phyloP scores from a whole-genome alignment of 2,113 vertebrate genomes.

The Rissa tridactyla region DNA sequence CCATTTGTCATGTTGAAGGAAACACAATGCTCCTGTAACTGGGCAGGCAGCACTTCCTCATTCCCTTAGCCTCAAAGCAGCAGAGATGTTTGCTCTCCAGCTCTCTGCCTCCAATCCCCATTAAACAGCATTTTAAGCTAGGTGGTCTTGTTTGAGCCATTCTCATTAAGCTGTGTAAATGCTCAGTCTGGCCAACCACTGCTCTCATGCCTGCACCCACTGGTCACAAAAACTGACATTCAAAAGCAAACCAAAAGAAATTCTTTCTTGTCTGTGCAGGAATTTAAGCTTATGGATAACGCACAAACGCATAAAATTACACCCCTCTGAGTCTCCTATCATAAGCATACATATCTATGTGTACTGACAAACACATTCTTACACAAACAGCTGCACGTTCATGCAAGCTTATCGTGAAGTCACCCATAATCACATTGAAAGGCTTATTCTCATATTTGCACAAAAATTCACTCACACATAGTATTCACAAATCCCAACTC shows the following conservation, averaged over 20 bases:
- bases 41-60: neutral
- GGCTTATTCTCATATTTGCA: neutral
- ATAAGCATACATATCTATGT: neutral
- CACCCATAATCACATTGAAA: neutral
- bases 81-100: neutral
- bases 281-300: neutral
- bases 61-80: neutral
- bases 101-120: neutral
- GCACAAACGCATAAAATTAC: neutral
- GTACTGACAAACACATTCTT: neutral
- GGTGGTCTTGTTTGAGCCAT: neutral
- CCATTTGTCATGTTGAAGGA: neutral
- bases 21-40: neutral
- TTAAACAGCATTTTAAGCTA: neutral
- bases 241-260: neutral
- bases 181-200: neutral
- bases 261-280: neutral
- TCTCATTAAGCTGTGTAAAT: conserved; percentile 6
- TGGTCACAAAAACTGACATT: neutral
- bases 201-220: neutral
- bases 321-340: neutral
- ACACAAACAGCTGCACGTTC: neutral
- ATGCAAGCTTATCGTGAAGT: neutral
- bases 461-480: neutral
- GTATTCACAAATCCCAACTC: neutral